Evolutionary conservation across 37 sponge, comb jelly and placozoan species (phyloP).

Genomic region (Mnemiopsis leidyi): DNA sequence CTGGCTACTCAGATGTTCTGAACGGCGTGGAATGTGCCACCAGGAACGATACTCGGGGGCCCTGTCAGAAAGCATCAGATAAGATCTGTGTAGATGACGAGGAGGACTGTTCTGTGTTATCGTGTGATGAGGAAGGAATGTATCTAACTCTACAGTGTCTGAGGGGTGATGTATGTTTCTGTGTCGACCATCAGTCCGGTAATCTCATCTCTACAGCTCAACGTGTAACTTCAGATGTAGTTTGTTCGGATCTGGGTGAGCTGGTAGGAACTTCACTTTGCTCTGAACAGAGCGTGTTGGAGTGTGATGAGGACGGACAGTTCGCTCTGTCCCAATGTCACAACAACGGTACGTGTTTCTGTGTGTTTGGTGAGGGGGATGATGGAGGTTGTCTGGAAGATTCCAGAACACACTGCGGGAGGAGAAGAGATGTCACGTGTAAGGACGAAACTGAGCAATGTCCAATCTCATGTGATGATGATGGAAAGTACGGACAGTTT

Average conservation of each 20-base stretch:
- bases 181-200: conserved; percentile 1
- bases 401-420: background rate
- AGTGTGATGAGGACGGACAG: background rate
- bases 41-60: background rate
- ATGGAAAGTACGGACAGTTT: background rate
- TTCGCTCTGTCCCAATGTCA: background rate
- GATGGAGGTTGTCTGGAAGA: conserved; percentile 35
- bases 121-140: background rate
- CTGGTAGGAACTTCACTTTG: background rate
- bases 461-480: background rate
- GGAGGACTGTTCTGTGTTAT: background rate
- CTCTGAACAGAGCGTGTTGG: background rate
- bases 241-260: background rate
- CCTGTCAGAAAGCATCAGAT: conserved; percentile 1
- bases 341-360: background rate
- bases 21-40: background rate
- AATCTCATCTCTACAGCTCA: background rate
- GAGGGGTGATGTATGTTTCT: conserved; percentile 35
- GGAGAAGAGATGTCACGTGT: background rate
- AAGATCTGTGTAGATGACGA: background rate
- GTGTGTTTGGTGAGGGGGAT: background rate
- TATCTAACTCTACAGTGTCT: conserved; percentile 14
- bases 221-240: background rate
- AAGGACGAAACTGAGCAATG: background rate
- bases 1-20: background rate